A percentile compares a stretch with the other conserved stretches of the same genome.
These are phyloP conservation scores for Drosophila longiperda DNA, from an alignment of 2,888 invertebrate species.

Conservation along the genomic window DNA sequence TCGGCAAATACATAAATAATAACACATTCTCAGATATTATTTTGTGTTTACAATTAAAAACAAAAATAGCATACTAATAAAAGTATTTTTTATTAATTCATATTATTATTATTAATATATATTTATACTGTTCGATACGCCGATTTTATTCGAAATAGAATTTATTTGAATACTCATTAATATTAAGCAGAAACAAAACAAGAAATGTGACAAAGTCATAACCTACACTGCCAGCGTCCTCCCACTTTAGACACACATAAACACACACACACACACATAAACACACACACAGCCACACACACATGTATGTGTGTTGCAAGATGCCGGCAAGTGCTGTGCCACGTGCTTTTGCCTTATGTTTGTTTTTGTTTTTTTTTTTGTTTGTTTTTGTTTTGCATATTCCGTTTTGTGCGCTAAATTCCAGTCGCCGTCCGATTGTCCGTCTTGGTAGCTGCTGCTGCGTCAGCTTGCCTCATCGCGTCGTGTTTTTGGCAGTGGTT, in stretches of 20 bases:
- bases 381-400: slow-evolving; percentile 63
- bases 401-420: slow-evolving; percentile 49
- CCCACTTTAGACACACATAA: background rate
- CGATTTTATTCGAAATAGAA: background rate
- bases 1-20: background rate
- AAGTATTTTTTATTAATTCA: no score
- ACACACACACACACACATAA: slow-evolving; percentile 8
- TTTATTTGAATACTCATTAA: background rate
- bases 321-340: slow-evolving; percentile 52
- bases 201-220: slow-evolving; percentile 21
- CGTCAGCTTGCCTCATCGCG: slow-evolving; percentile 39
- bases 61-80: background rate
- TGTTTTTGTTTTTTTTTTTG: slow-evolving; percentile 61
- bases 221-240: background rate
- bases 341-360: slow-evolving; percentile 58
- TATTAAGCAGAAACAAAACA: slow-evolving; percentile 1
- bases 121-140: background rate
- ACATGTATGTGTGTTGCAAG: slow-evolving; percentile 8
- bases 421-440: slow-evolving; percentile 24
- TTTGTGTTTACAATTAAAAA: background rate
- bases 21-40: background rate
- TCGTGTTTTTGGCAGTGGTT: slow-evolving; percentile 71
- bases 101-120: background rate
- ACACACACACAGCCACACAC: background rate
- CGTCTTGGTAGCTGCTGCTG: slow-evolving; percentile 19